Percentiles rank a stretch among this genome's conserved stretches.
Conservation (phyloP, 2,113 vertebrate genomes). For the Paratilapia polleni region DNA sequence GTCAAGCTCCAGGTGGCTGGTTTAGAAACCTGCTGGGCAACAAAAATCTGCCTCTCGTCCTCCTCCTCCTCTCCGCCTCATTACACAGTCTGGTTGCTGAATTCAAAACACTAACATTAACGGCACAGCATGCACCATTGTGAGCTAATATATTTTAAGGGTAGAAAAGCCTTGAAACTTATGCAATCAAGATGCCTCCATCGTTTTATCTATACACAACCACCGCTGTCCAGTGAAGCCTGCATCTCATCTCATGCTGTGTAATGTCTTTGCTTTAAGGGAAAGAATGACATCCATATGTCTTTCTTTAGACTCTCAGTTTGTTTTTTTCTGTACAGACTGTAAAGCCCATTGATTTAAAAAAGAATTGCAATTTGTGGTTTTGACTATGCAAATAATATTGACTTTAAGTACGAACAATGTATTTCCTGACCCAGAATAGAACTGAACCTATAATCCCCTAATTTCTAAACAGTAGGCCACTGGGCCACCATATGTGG, state of each 20-base stretch:
- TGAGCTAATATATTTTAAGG: not conserved
- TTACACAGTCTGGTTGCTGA: constrained; percentile 21
- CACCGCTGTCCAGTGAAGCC: not conserved
- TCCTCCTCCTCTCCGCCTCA: constrained; percentile 23
- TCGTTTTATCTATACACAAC: not conserved
- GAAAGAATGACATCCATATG: not conserved
- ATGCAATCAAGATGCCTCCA: not conserved
- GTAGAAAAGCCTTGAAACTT: not conserved
- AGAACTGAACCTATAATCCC: not conserved
- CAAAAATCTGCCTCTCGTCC: not conserved
- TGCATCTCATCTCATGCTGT: not conserved
- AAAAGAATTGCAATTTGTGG: not conserved
- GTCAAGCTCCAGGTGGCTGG: not conserved
- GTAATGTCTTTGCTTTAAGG: not conserved
- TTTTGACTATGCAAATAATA: not conserved
- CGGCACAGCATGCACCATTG: constrained; percentile 13
- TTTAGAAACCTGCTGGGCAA: constrained; percentile 45
- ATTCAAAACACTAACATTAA: constrained; percentile 40
- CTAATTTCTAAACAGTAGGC: fast-evolving
- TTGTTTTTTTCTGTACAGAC: not conserved
- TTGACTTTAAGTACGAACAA: not conserved
- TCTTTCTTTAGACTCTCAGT: not conserved
- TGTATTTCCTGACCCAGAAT: not conserved
- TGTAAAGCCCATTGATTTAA: fast-evolving
- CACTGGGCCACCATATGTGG: no score